These are phyloP conservation scores for Pegoplata infirma DNA, from an alignment of 2,888 invertebrate genomes.

Conservation along the genomic window DNA sequence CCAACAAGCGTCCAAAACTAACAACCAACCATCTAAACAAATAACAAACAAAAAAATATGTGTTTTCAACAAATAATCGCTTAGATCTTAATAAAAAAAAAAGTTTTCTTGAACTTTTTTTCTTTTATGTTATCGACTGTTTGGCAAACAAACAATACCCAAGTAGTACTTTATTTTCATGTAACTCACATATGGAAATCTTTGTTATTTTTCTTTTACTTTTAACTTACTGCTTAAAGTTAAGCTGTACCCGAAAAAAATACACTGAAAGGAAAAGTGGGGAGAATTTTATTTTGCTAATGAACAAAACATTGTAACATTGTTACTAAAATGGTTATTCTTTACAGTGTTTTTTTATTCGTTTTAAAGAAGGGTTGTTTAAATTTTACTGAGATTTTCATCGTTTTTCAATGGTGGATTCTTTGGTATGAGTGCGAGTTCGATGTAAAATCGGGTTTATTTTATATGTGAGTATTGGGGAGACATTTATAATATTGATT, in stretches of 20 bases:
- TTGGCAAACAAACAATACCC: slow-evolving; percentile 14
- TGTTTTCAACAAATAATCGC: slow-evolving; percentile 45
- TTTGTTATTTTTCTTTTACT: background rate
- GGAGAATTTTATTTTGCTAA: background rate
- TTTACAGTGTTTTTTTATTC: slow-evolving; percentile 6
- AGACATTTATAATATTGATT: too few relatives aligned
- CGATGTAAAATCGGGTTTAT: too few relatives aligned
- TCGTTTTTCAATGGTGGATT: background rate
- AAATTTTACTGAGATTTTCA: slow-evolving; percentile 19
- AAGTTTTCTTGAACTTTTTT: slow-evolving; percentile 43
- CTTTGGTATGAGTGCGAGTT: too few relatives aligned
- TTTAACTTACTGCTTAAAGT: background rate
- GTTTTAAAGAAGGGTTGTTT: slow-evolving; percentile 21
- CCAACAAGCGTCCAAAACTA: background rate
- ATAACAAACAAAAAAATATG: slow-evolving; percentile 19
- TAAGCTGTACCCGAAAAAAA: background rate
- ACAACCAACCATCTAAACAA: background rate
- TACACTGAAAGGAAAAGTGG: slow-evolving; percentile 14
- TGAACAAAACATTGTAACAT: background rate
- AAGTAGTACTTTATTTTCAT: slow-evolving; percentile 6
- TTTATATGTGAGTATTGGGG: background rate
- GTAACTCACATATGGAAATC: slow-evolving; percentile 45
- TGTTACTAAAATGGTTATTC: background rate
- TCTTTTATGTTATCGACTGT: slow-evolving; percentile 26
- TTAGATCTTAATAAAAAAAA: slow-evolving; percentile 54